These are phyloP conservation scores for Halcyon malimbica DNA, from an alignment of 2,113 vertebrate species.

Conservation along the genomic window DNA sequence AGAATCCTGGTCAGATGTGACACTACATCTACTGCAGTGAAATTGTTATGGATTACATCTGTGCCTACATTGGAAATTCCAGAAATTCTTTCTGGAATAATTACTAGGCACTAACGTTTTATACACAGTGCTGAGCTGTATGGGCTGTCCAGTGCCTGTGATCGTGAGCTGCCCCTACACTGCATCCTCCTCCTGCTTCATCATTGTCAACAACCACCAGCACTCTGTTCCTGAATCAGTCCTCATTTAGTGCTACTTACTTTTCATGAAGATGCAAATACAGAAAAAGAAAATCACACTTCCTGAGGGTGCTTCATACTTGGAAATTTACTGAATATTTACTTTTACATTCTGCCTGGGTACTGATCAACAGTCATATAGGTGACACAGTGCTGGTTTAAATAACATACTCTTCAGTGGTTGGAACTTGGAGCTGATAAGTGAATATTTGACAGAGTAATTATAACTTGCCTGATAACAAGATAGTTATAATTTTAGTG, in stretches of 20 bases:
- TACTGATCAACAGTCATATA: slow-evolving; percentile 19
- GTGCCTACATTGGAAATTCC: background rate
- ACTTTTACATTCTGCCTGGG: background rate
- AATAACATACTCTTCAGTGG: background rate
- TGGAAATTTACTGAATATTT: background rate
- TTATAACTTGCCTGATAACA: slow-evolving; percentile 4
- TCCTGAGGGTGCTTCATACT: background rate
- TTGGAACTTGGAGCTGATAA: background rate
- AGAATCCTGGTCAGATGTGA: background rate
- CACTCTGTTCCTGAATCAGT: background rate
- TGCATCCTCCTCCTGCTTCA: slow-evolving; percentile 14
- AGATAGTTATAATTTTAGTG: background rate
- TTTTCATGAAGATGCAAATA: slow-evolving; percentile 14
- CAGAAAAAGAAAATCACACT: background rate
- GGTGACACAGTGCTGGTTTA: background rate
- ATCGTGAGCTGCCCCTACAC: background rate
- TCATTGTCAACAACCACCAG: slow-evolving; percentile 19
- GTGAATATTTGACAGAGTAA: background rate
- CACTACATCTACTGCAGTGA: background rate
- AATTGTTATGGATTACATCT: background rate
- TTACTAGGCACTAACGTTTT: background rate
- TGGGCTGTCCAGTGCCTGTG: background rate
- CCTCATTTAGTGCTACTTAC: slow-evolving; percentile 11
- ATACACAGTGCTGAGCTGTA: background rate
- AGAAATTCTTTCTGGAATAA: background rate